Evolutionary conservation across 2,113 vertebrate species (phyloP).

Genomic region (Candoia aspera): DNA sequence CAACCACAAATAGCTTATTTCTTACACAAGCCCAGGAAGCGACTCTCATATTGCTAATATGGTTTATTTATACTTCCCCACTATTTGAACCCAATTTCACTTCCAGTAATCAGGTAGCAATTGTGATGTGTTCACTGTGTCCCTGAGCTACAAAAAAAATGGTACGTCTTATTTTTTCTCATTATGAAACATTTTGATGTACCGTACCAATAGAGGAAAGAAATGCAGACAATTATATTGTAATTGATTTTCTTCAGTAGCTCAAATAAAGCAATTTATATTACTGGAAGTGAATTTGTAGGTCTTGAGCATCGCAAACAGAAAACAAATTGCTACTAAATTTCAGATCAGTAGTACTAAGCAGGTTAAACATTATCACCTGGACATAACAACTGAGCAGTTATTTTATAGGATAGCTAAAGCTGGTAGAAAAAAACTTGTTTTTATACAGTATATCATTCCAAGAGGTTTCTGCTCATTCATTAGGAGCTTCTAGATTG

Average conservation of each 20-base stretch:
- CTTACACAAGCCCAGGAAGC: neutral
- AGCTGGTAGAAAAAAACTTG: neutral
- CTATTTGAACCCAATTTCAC: neutral
- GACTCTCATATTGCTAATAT: neutral
- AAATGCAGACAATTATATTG: conserved; percentile 11
- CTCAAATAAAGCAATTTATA: neutral
- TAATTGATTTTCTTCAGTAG: conserved; percentile 9
- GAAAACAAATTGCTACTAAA: neutral
- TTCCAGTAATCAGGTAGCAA: conserved; percentile 1
- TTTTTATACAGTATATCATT: conserved; percentile 1
- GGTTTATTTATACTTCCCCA: neutral
- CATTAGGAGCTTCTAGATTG: neutral
- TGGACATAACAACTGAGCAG: neutral
- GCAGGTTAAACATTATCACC: neutral
- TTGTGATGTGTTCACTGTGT: neutral
- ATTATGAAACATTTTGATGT: conserved; percentile 6
- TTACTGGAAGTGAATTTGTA: neutral
- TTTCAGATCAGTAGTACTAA: neutral
- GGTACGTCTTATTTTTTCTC: neutral
- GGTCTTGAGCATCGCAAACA: neutral
- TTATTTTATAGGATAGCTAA: neutral
- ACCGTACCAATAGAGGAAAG: neutral
- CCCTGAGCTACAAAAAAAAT: neutral
- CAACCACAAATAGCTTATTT: neutral
- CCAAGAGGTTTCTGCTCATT: neutral